Evolutionary conservation across 2,797 vertebrate genomes (phyloP).

Genomic region (Acomys russatus): DNA sequence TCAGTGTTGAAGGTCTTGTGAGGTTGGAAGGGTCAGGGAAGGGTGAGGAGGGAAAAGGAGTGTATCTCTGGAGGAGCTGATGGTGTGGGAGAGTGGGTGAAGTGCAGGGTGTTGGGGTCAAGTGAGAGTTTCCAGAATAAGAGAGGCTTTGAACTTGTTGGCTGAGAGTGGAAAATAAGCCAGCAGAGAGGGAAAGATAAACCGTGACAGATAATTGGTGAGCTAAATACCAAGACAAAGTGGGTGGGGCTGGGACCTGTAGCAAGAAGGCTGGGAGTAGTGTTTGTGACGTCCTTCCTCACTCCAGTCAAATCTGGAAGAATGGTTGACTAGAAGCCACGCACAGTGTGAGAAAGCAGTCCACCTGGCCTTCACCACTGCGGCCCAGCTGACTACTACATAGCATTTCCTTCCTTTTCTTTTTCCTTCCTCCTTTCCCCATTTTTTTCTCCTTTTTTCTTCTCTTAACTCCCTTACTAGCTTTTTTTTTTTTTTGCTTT

Average conservation of each 20-base stretch:
- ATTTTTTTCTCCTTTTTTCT: not conserved
- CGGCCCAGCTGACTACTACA: not conserved
- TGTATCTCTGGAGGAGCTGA: slow-evolving; percentile 25
- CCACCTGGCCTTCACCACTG: not conserved
- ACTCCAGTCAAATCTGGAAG: not conserved
- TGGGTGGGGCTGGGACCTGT: not conserved
- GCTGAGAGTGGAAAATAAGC: slow-evolving; percentile 29
- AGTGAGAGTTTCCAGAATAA: not conserved
- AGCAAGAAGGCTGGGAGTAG: not conserved
- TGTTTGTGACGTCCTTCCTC: not conserved
- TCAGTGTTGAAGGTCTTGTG: slow-evolving; percentile 45
- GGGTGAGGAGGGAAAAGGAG: slow-evolving; percentile 17
- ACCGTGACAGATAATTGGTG: not conserved
- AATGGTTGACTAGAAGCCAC: not conserved
- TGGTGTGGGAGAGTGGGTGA: slow-evolving; percentile 25
- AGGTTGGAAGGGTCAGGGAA: slow-evolving; percentile 7
- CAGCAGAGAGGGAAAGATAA: not conserved
- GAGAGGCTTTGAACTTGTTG: slow-evolving; percentile 45
- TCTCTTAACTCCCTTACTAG: not conserved
- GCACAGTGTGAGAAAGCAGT: not conserved
- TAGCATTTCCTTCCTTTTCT: not conserved
- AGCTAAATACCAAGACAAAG: slow-evolving; percentile 15
- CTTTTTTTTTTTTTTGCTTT: not conserved
- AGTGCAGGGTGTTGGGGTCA: not conserved
- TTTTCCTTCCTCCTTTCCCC: not conserved